Evolutionary conservation across 2,888 invertebrate species (phyloP).

Genomic region (Creontiades dilutus): DNA sequence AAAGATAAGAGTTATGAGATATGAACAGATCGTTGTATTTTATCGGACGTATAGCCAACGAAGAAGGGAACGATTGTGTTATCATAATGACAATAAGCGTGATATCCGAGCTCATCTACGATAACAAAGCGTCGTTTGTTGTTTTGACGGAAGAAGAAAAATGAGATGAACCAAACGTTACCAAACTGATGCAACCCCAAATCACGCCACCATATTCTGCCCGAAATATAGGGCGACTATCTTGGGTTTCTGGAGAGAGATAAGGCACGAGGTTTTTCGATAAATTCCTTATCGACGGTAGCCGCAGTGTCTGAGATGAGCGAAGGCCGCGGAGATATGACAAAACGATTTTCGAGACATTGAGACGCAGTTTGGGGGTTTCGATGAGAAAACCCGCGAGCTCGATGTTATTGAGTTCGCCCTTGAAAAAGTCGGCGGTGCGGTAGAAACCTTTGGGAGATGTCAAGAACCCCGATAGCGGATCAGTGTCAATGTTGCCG

Average conservation of each 20-base stretch:
- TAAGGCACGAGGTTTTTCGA: conserved; percentile 35
- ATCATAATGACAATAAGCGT: not conserved
- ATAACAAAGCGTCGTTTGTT: not conserved
- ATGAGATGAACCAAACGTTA: conserved; percentile 1
- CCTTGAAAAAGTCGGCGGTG: conserved; percentile 18
- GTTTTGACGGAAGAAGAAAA: not conserved
- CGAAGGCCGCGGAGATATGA: conserved; percentile 4
- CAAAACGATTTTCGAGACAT: not conserved
- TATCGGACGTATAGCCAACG: not conserved
- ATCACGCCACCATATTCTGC: conserved; percentile 3
- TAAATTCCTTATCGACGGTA: not conserved
- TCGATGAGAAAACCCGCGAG: not conserved
- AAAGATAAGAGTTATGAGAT: not conserved
- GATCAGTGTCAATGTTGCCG: conserved; percentile 30
- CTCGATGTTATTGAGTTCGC: conserved; percentile 8
- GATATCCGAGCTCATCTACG: not conserved
- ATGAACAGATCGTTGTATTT: not conserved
- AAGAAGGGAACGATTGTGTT: not conserved
- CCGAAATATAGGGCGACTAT: conserved; percentile 27
- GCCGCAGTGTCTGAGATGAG: conserved; percentile 21
- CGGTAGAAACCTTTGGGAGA: not conserved
- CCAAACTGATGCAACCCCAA: conserved; percentile 17
- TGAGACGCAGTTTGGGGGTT: conserved; percentile 1
- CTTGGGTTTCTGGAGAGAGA: conserved; percentile 1
- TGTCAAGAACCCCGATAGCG: conserved; percentile 41